Conservation (phyloP, 2,797 vertebrate species). For the Sus cebifrons region DNA sequence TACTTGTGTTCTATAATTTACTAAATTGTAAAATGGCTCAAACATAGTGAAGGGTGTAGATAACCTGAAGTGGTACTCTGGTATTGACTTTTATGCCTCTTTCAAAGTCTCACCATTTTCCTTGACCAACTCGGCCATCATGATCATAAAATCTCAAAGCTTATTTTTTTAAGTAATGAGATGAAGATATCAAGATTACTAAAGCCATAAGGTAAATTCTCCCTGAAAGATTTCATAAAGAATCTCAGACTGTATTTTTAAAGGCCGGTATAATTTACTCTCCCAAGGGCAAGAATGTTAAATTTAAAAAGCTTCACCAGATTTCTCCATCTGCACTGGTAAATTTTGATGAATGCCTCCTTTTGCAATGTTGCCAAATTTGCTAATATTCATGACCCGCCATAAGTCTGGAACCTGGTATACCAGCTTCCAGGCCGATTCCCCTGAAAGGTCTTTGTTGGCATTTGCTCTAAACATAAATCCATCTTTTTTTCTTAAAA, state of each 20-base stretch:
- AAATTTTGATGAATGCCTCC: background rate
- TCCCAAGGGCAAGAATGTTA: background rate
- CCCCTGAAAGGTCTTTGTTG: background rate
- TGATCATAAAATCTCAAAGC: conserved; percentile 13
- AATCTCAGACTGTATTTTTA: background rate
- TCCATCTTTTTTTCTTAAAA: background rate
- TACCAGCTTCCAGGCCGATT: background rate
- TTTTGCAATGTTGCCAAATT: background rate
- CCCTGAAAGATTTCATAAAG: background rate
- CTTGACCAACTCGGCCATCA: background rate
- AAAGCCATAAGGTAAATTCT: conserved; percentile 33
- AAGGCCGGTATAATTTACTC: background rate
- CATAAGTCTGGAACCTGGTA: background rate
- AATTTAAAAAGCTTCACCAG: background rate
- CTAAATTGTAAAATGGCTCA: background rate
- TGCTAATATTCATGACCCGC: background rate
- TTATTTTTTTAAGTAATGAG: background rate
- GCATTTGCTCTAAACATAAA: background rate
- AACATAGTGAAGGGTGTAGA: background rate
- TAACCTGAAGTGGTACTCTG: background rate
- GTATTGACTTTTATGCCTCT: background rate
- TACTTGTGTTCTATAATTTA: background rate
- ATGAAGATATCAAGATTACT: background rate
- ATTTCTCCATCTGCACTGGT: background rate
- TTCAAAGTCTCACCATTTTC: conserved; percentile 23